Evolutionary conservation across 2,888 invertebrate genomes (phyloP).

Genomic region (Elgonia sp.): DNA sequence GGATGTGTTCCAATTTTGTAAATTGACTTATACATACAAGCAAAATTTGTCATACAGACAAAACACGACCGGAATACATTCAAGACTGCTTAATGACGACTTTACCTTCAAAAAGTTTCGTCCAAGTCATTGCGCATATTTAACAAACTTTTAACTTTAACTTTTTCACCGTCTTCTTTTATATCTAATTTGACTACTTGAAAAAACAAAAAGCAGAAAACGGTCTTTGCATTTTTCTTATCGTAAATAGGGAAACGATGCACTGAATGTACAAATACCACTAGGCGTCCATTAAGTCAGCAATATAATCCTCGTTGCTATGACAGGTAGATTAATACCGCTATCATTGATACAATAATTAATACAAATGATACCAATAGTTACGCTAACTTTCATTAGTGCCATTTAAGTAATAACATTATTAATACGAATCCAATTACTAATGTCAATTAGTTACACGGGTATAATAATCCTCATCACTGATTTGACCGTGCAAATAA

Average conservation of each 20-base stretch:
- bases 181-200: no score
- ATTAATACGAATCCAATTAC: slow-evolving; percentile 51
- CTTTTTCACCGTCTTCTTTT: no score
- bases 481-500: slow-evolving; percentile 20
- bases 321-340: slow-evolving; percentile 15
- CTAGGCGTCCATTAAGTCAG: not conserved
- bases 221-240: not conserved
- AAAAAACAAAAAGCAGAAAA: not conserved
- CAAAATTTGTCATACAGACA: no score
- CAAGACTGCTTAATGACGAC: no score
- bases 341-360: slow-evolving; percentile 43
- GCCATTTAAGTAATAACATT: slow-evolving; percentile 48
- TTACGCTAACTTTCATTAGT: slow-evolving; percentile 53
- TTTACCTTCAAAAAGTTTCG: no score
- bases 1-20: no score
- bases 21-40: no score
- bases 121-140: no score
- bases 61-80: no score
- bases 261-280: not conserved
- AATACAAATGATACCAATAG: slow-evolving; percentile 45
- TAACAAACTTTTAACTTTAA: no score
- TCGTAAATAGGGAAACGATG: not conserved
- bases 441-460: slow-evolving; percentile 3
- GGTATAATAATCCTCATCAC: slow-evolving; percentile 29
- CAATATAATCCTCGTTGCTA: slow-evolving; percentile 6